These are phyloP conservation scores for Eucera pruinosa DNA, from an alignment of 2,888 invertebrate species.

Conservation along the genomic window DNA sequence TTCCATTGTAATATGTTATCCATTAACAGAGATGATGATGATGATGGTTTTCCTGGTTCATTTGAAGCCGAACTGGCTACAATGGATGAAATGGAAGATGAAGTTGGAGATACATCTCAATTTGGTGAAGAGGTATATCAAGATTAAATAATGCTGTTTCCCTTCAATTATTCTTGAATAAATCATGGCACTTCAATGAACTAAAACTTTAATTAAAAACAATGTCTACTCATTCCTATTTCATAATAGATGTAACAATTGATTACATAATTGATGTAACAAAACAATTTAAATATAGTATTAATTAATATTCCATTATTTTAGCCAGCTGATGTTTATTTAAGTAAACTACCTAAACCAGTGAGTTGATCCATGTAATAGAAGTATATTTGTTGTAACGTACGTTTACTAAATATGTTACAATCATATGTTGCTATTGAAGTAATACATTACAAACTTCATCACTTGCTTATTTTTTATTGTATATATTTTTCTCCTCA, in stretches of 20 bases:
- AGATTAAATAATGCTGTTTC: not conserved
- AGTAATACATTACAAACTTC: no score
- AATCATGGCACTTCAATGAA: not conserved
- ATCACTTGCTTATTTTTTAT: not conserved
- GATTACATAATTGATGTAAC: not conserved
- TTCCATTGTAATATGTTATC: not conserved
- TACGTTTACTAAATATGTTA: not conserved
- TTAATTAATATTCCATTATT: slow-evolving; percentile 35
- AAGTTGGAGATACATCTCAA: slow-evolving; percentile 85
- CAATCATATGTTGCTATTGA: no score
- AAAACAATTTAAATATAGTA: not conserved
- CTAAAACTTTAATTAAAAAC: not conserved
- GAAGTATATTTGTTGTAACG: not conserved
- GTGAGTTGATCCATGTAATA: slow-evolving; percentile 40
- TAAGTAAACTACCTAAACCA: slow-evolving; percentile 25
- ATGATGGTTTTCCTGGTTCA: slow-evolving; percentile 87
- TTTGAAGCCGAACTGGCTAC: slow-evolving; percentile 90
- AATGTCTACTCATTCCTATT: no score
- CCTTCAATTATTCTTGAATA: not conserved
- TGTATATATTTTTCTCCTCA: no score
- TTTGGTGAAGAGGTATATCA: slow-evolving; percentile 85
- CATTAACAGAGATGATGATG: slow-evolving; percentile 84
- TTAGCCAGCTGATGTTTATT: slow-evolving; percentile 25
- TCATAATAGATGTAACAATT: no score
- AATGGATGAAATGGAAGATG: slow-evolving; percentile 87